These are phyloP conservation scores for Syrrhaptes paradoxus DNA, from an alignment of 2,113 vertebrate species.

Conservation along the genomic window DNA sequence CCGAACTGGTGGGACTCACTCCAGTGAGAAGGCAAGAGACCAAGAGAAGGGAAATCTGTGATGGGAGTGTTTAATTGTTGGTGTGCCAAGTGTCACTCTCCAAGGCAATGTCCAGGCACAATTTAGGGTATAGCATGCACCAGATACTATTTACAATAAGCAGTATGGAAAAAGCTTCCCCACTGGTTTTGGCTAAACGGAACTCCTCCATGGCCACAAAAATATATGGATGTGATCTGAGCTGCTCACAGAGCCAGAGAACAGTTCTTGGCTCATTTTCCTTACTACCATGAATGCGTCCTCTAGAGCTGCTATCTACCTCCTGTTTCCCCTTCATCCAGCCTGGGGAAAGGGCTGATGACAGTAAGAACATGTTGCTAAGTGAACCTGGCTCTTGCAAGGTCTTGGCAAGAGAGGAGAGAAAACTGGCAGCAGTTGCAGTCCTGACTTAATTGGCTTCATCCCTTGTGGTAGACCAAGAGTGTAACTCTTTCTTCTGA, in stretches of 20 bases:
- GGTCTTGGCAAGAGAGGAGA: neutral
- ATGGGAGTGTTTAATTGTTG: neutral
- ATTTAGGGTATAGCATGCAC: neutral
- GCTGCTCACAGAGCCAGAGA: neutral
- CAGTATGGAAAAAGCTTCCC: neutral
- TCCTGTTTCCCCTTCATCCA: neutral
- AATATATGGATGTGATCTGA: neutral
- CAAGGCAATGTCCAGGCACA: neutral
- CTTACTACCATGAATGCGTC: neutral
- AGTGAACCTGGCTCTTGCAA: neutral
- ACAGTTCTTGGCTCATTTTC: neutral
- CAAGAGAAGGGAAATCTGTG: neutral
- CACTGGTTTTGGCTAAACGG: neutral
- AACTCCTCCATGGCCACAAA: neutral
- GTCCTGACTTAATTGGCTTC: neutral
- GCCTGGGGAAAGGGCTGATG: neutral
- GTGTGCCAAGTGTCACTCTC: neutral
- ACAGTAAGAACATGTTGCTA: neutral
- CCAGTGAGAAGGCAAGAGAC: neutral
- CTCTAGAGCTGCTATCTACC: neutral
- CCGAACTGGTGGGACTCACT: neutral
- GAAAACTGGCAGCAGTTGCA: neutral
- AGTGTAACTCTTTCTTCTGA: neutral
- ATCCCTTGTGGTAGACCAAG: neutral
- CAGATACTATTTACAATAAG: neutral